Percentiles rank a stretch among this genome's conserved stretches.
Evolutionary conservation across 2,888 invertebrate species (phyloP).

Genomic region (Tridacna gigas): DNA sequence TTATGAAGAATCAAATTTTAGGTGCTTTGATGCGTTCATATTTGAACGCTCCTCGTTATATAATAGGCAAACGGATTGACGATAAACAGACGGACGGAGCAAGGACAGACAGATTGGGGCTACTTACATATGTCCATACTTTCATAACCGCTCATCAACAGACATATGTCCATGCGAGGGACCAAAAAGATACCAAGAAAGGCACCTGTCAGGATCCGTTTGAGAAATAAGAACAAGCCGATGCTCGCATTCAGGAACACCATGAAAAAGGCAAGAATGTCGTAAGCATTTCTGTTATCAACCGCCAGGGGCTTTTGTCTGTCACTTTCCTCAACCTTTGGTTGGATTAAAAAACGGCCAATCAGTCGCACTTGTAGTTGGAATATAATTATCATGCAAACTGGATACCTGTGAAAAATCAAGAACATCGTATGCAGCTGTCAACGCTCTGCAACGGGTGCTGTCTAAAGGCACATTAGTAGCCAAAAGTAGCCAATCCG

Average conservation of each 20-base stretch:
- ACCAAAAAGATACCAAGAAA: constrained; percentile 57
- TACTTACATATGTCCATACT: constrained; percentile 48
- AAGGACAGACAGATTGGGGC: too few species aligned
- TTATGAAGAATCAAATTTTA: too few species aligned
- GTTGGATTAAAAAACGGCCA: constrained; percentile 58
- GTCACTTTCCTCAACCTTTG: constrained; percentile 46
- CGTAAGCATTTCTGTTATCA: constrained; percentile 63
- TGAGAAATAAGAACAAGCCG: constrained; percentile 52
- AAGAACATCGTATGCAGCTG: too few species aligned
- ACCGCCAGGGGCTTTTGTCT: constrained; percentile 57
- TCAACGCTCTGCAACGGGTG: too few species aligned
- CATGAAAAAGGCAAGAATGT: constrained; percentile 59
- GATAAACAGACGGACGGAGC: not conserved
- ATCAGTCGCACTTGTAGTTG: constrained; percentile 57
- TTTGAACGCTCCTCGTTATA: too few species aligned
- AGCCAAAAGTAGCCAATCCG: too few species aligned
- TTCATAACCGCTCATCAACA: constrained; percentile 57
- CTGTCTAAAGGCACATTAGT: too few species aligned
- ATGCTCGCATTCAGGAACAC: constrained; percentile 63
- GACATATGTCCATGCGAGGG: constrained; percentile 57
- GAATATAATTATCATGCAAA: constrained; percentile 53
- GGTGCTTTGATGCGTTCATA: too few species aligned
- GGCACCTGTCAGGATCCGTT: constrained; percentile 46
- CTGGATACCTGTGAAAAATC: constrained; percentile 52
- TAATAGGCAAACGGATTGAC: too few species aligned